Conservation (phyloP, 1,140 invertebrate species). For the Copidosoma floridanum region DNA sequence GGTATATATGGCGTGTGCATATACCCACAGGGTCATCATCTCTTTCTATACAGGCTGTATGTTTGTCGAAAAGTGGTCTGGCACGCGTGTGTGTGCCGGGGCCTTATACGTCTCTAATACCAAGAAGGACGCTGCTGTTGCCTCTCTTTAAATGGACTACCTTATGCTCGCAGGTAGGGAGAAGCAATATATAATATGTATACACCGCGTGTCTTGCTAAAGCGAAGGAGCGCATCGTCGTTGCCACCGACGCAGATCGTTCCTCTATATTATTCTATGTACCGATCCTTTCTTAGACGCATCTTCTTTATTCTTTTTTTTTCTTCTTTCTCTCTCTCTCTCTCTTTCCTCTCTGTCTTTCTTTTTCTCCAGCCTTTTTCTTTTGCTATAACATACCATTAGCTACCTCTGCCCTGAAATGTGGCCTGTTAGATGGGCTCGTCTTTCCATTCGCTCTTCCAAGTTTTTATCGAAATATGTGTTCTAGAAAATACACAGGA, state of each 20-base stretch:
- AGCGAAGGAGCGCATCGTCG: too few species aligned
- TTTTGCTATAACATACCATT: not conserved
- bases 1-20: too few species aligned
- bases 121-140: constrained; percentile 25
- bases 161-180: constrained; percentile 4
- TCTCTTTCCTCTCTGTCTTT: not conserved
- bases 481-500: constrained; percentile 9
- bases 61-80: constrained; percentile 28
- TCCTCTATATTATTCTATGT: constrained; percentile 7
- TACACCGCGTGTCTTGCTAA: too few species aligned
- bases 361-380: not conserved
- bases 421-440: not conserved
- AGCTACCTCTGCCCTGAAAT: not conserved
- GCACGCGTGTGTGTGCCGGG: constrained; percentile 9
- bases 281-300: constrained; percentile 19
- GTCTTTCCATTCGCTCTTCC: constrained; percentile 24
- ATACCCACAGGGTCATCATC: too few species aligned
- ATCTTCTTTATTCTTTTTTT: not conserved
- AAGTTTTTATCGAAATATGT: constrained; percentile 25
- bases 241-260: too few species aligned
- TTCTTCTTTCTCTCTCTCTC: not conserved
- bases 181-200: too few species aligned
- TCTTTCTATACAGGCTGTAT: too few species aligned
- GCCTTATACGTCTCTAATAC: constrained; percentile 21
- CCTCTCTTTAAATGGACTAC: constrained; percentile 26